Conservation (phyloP, 2,888 invertebrate genomes). For the Itoplectis maculator region DNA sequence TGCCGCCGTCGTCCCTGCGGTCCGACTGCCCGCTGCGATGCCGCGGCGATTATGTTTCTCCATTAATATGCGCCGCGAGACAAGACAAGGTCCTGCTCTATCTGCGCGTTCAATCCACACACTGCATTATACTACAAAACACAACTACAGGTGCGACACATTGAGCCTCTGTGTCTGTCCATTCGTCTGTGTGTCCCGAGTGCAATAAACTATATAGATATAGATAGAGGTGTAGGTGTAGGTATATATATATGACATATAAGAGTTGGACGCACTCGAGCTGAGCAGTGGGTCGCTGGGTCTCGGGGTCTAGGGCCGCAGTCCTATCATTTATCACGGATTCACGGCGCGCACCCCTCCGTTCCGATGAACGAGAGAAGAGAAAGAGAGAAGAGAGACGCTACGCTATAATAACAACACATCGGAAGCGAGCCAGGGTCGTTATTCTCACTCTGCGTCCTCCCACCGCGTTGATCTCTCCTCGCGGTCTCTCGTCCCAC, state of each 20-base stretch:
- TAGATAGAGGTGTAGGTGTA: too few relatives aligned
- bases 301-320: constrained; percentile 79
- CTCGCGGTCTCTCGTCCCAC: not conserved
- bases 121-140: constrained; percentile 18
- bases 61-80: constrained; percentile 83
- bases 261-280: constrained; percentile 36
- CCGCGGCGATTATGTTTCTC: constrained; percentile 82
- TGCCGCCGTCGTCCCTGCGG: constrained; percentile 16
- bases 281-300: constrained; percentile 79
- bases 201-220: not conserved
- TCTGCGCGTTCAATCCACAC: constrained; percentile 32
- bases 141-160: too few relatives aligned
- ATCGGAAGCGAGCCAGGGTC: constrained; percentile 16
- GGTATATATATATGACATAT: constrained; percentile 19
- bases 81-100: constrained; percentile 75
- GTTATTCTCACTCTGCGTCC: constrained; percentile 10
- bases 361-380: too few relatives aligned
- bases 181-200: too few relatives aligned
- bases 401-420: constrained; percentile 26
- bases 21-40: constrained; percentile 80
- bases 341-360: constrained; percentile 66
- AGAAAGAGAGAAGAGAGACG: too few relatives aligned
- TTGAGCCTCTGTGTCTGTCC: not conserved
- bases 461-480: not conserved
- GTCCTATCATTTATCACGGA: constrained; percentile 82